Base-by-base conservation (phyloP, 1,140 invertebrate species). In the Vanessa atalanta region DNA sequence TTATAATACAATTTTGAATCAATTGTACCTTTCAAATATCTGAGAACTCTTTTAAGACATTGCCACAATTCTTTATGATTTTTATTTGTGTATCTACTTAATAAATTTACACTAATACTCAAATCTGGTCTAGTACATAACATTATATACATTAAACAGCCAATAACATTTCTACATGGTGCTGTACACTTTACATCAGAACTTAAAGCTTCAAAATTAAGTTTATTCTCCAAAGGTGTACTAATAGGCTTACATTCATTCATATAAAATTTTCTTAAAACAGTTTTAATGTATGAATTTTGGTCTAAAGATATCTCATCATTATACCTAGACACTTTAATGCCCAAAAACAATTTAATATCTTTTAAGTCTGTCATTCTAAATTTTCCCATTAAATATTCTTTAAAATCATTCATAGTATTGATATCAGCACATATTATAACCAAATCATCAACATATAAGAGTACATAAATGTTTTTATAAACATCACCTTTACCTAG, bases 141-240 rank as follows among this genome's bases (percentile, higher is more conserved):
- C 68, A 70, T 61, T n/a, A 75, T 14, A n/a, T 77, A 77, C 68
- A 77, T 77, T 71, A 74, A 74, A 74, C 72, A 68, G 43, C 76
- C 76, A 15, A 73, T 77, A n/a, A 77, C 26, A 47, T 77, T 73
- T 63, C 72, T 51, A 64, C 76, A 77, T 31, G 76, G 76, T 11
- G 71, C 76, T 26, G 65, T 53, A 70, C 53, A 73, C 55, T 53
- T 71, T 11, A 67, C 67, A 23, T 67, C 63, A 47, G 50, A 73
- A 31, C 70, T 77, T 60, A 77, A 67, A 57, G 71, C 71, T 47
- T 70, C 67, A 70, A 61, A 77, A 60, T 77, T 73, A 15, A 77
- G 23, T 57, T 73, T 77, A 47, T 8, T 51, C 14, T 51, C 50
- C 15, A 51, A 51, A 12, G 14, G 50, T 12, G 50, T 51, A 51